phyloP scores from a whole-genome alignment of 2,797 vertebrate species.

The Melanotaenia boesemani region DNA sequence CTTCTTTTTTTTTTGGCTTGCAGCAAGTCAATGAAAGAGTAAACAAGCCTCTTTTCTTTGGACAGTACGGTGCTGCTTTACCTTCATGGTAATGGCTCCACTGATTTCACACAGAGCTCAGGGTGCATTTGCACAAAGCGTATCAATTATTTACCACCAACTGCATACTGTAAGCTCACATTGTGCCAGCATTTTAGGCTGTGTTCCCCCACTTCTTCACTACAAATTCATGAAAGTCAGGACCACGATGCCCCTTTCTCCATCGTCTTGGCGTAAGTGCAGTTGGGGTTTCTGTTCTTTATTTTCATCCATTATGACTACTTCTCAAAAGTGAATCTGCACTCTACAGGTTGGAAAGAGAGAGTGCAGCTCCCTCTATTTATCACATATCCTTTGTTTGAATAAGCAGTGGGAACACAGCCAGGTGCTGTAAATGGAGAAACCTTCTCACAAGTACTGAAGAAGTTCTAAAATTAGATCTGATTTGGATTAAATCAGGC shows the following conservation, averaged over 20 bases:
- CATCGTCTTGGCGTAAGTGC: no score
- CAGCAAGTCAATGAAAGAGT: background rate
- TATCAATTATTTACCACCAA: constrained; percentile 78
- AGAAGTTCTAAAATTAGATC: no score
- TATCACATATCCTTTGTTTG: no score
- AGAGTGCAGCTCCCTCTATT: no score
- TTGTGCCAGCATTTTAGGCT: constrained; percentile 49
- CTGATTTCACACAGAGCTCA: constrained; percentile 71
- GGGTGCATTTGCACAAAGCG: constrained; percentile 60
- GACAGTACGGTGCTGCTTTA: constrained; percentile 36
- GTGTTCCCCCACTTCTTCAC: background rate
- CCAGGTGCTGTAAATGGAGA: no score
- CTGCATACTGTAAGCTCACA: constrained; percentile 51
- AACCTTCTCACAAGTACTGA: no score
- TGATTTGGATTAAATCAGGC: no score
- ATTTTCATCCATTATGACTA: no score
- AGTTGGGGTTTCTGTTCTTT: no score
- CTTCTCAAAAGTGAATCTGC: no score
- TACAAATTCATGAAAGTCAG: constrained; percentile 18
- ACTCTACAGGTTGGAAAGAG: no score
- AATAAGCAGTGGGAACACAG: no score
- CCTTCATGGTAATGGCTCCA: constrained; percentile 59
- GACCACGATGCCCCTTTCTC: background rate
- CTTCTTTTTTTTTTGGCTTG: background rate
- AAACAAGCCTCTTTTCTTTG: background rate